Percentiles rank a stretch among this genome's conserved stretches.
phyloP scores from a whole-genome alignment of 2,113 vertebrate species.

The Junco hyemalis region DNA sequence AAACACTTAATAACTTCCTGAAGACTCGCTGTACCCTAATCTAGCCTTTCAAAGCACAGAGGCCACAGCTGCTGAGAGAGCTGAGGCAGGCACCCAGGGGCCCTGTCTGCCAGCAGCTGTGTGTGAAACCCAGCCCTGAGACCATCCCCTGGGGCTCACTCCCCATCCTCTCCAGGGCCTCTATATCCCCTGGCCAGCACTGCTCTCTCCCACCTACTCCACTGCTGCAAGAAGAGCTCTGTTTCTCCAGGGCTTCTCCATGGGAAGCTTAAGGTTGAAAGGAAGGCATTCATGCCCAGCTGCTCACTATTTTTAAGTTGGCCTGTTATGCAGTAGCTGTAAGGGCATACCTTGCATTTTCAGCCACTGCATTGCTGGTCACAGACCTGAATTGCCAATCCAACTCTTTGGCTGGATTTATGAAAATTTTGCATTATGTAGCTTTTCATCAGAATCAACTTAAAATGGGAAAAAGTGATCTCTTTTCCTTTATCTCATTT shows the following conservation, averaged over 20 bases:
- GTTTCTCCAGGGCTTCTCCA: neutral
- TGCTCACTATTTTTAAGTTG: neutral
- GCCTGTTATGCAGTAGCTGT: neutral
- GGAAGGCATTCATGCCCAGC: neutral
- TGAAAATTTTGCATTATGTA: neutral
- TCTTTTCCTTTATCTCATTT: neutral
- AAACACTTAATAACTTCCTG: neutral
- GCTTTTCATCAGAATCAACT: neutral
- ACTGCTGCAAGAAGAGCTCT: neutral
- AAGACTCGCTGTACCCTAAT: neutral
- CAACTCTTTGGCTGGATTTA: neutral
- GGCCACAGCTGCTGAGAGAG: neutral
- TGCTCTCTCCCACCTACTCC: no score
- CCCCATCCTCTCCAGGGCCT: accelerated
- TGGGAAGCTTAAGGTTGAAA: neutral
- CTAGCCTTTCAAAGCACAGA: neutral
- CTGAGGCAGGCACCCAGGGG: neutral
- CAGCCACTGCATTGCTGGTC: neutral
- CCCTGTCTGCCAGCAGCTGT: neutral
- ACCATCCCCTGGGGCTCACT: accelerated
- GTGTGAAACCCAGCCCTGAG: neutral
- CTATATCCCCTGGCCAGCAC: neutral
- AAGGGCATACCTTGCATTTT: neutral
- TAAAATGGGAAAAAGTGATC: neutral
- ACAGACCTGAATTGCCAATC: neutral